Evolutionary conservation across 2,888 invertebrate species (phyloP), one percentile per base, ranked within the genome.

Genomic region (Crossocerus cetratus): DNA sequence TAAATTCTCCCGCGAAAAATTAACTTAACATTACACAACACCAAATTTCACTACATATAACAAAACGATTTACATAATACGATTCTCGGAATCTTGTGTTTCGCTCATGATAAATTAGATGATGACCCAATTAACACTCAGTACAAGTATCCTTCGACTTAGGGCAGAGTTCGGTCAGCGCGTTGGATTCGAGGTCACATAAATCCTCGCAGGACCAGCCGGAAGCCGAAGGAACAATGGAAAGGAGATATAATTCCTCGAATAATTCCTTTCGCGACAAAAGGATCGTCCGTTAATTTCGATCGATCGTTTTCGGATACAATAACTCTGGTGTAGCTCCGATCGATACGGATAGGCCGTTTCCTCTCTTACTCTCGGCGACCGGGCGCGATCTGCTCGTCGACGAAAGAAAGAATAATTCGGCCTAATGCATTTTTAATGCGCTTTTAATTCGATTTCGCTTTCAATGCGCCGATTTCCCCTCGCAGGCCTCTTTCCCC

Each of bases 161-260:
- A 21, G 60, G 44, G n/a, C 11, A 32, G 1, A 8, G 32, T 32
- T 32, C 32, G 11, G 32, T 32, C 32, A 32, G 32, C 32, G 8
- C 8, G 4, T 32, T 32, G 8, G 8, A 32, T 32, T 32, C 32
- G 5, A 8, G 2, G 32, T 32, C 5, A 8, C 32, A 32, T 32
- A 32, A 32, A 32, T 32, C 32, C 32, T 32, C 70, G 73, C 65
- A 73, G 68, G 68, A 73, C 65, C 74, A 58, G 1, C 42, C 16
- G 68, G 67, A 49, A 65, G 68, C 67, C 49, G 68, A 67, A 62
- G 8, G 73, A 44, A 32, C 61, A 45, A 69, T 72, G 44, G 73
- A 62, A 62, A 75, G 62, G 61, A 53, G 68, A 58, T n/a, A n/a
- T n/a, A n/a, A n/a, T n/a, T n/a, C n/a, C 74, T 14, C 49, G 60